Evolutionary conservation across 2,888 invertebrate species (phyloP), one percentile per base, ranked within the genome.

Genomic region (Eupithecia subfuscata): DNA sequence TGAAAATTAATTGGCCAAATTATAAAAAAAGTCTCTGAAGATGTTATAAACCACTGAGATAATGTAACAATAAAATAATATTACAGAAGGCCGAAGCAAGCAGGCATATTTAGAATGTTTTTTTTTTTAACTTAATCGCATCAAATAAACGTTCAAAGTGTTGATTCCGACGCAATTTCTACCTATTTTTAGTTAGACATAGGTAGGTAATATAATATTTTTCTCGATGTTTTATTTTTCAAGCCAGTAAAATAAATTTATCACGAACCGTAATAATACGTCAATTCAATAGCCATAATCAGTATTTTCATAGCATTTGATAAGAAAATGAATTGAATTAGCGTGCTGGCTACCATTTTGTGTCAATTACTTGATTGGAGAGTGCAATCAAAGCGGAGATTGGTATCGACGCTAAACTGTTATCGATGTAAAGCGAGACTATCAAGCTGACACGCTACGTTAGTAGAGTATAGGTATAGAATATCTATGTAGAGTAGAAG

Each of bases 321-420:
- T 81, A 80, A 80, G 73, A 77, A 71, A 78, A 79, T 70, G 71
- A 69, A 70, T 78, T 60, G 69, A 73, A 73, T 73, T 52, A 82
- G 82, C 84, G 82, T 81, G 79, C 74, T 83, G 76, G 70, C 69
- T 75, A 75, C 76, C 80, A 78, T 84, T 84, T 84, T 83, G 84
- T 84, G 85, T 78, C 84, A 87, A 88, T 89, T 88, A 86, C 86
- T 88, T 87, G 88, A 89, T 84, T 88, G 87, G 85, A 86, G 81
- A 80, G 60, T 60, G 14, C 87, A 88, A 88, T 88, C 84, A 85
- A 87, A 86, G 83, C 85, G 77, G 73, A 83, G 84, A 86, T 81
- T 84, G 85, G 63, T 85, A 88, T 84, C 83, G 74, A 77, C 75
- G 72, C 76, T 79, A 75, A 76, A 78, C 75, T 77, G 72, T 64